phyloP scores from a whole-genome alignment of 2,888 invertebrate genomes.

The Andricus quercusramuli region DNA sequence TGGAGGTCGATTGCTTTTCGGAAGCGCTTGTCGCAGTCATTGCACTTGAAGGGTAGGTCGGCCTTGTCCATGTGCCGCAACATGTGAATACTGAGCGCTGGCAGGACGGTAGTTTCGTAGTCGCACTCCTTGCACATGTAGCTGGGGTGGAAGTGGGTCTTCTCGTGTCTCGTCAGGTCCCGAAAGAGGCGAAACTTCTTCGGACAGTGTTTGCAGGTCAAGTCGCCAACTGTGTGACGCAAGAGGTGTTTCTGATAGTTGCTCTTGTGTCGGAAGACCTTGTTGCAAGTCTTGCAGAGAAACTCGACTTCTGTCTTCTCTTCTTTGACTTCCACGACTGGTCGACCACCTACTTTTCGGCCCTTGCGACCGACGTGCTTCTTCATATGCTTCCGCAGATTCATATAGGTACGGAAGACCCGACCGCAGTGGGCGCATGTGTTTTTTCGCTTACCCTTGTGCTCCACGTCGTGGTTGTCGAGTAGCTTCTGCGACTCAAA shows the following conservation, averaged over 20 bases:
- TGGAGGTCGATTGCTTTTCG: constrained; percentile 73
- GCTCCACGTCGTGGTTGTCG: constrained; percentile 67
- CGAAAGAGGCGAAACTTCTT: constrained; percentile 74
- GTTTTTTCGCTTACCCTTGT: constrained; percentile 70
- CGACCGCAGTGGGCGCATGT: constrained; percentile 71
- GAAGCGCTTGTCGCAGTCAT: constrained; percentile 74
- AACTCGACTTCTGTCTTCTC: constrained; percentile 61
- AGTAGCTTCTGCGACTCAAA: constrained; percentile 66
- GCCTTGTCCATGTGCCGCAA: constrained; percentile 71
- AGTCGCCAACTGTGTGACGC: constrained; percentile 71
- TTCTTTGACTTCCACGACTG: constrained; percentile 41
- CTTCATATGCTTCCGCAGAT: constrained; percentile 72
- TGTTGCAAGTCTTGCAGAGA: constrained; percentile 72
- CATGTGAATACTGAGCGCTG: constrained; percentile 73
- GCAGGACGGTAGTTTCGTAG: constrained; percentile 74
- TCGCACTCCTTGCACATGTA: constrained; percentile 76
- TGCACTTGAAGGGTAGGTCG: constrained; percentile 73
- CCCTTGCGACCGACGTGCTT: constrained; percentile 66
- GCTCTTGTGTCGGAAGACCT: constrained; percentile 72
- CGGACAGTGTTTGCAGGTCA: constrained; percentile 74
- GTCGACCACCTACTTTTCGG: constrained; percentile 48
- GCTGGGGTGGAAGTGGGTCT: constrained; percentile 74
- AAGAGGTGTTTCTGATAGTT: constrained; percentile 73
- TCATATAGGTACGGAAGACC: constrained; percentile 66
- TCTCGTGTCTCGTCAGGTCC: constrained; percentile 75